phyloP scores from a whole-genome alignment of 2,797 vertebrate species.

The Coccyzus lansbergi region DNA sequence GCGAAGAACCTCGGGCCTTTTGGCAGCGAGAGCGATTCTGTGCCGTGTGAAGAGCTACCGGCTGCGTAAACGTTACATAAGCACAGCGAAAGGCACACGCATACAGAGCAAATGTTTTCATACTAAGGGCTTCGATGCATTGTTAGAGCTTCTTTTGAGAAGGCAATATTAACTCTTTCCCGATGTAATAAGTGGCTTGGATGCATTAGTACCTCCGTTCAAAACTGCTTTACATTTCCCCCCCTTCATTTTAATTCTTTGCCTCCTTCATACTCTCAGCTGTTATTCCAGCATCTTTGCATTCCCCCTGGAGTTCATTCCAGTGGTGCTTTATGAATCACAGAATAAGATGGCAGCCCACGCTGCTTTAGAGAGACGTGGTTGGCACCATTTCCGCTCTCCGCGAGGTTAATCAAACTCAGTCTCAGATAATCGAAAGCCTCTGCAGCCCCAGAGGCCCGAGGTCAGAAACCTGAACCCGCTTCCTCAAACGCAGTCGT shows the following conservation, averaged over 20 bases:
- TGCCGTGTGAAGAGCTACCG: neutral
- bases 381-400: conserved; percentile 26
- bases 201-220: neutral
- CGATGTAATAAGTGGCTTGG: neutral
- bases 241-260: conserved; percentile 52
- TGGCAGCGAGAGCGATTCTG: neutral
- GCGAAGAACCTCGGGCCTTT: neutral
- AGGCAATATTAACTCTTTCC: neutral
- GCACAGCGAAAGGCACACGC: no score
- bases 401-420: conserved; percentile 27
- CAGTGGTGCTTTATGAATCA: conserved; percentile 59
- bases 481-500: neutral
- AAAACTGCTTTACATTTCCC: neutral
- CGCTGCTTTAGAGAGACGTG: neutral
- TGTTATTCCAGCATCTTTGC: conserved; percentile 63
- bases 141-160: neutral
- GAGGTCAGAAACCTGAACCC: conserved; percentile 29
- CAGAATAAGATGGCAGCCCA: conserved; percentile 52
- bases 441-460: conserved; percentile 25
- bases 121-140: neutral
- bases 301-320: conserved; percentile 62
- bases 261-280: conserved; percentile 41
- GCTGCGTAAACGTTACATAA: neutral
- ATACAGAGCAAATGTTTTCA: neutral
- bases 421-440: conserved; percentile 11